Percentiles rank a stretch among this genome's conserved stretches.
These are phyloP conservation scores for Dysidea cf. avara DNA, from an alignment of 37 sponge, comb jelly and placozoan genomes.

Conservation along the genomic window DNA sequence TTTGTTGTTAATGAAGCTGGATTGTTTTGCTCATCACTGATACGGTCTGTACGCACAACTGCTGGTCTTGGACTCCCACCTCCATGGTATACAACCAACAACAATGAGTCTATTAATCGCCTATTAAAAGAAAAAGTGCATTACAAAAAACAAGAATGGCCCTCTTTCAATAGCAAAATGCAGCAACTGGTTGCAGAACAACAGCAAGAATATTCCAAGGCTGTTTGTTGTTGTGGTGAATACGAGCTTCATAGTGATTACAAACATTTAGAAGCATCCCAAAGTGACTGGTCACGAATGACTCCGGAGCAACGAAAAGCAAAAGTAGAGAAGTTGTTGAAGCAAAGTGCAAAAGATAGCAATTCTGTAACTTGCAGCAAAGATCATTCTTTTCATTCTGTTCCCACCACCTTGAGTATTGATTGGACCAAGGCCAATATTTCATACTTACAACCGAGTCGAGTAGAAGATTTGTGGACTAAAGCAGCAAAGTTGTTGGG, in stretches of 20 bases:
- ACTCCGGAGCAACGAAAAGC: neutral
- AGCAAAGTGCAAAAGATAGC: neutral
- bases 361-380: too few species aligned
- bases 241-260: neutral
- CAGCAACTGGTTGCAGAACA: neutral
- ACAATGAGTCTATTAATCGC: neutral
- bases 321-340: neutral
- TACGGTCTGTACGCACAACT: neutral
- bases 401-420: neutral
- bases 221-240: constrained; percentile 2
- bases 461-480: neutral
- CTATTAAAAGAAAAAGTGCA: neutral
- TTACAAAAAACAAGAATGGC: constrained; percentile 3
- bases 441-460: neutral
- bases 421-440: neutral
- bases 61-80: too few species aligned
- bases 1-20: neutral
- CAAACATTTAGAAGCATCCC: neutral
- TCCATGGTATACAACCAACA: constrained; percentile 12
- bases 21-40: constrained; percentile 3
- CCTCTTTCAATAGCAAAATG: neutral
- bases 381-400: neutral
- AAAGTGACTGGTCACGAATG: neutral
- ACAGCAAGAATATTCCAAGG: neutral
- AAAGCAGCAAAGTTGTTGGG: neutral